phyloP scores from a whole-genome alignment of 2,797 vertebrate genomes.

The Pseudocheirus occidentalis region DNA sequence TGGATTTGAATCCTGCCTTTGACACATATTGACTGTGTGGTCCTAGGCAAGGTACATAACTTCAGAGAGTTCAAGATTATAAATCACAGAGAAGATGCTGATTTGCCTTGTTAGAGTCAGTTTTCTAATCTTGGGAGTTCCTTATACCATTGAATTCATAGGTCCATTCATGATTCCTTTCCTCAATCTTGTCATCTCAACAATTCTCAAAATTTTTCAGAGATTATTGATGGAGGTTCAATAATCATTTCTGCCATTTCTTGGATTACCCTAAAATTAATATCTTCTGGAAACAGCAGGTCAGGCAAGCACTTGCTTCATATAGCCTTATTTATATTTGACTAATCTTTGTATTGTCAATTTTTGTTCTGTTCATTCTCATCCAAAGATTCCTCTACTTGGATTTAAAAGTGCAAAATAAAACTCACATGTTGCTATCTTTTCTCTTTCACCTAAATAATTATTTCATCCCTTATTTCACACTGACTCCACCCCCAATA shows the following conservation, averaged over 20 bases:
- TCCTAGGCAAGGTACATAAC: neutral
- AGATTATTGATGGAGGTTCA: neutral
- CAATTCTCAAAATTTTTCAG: neutral
- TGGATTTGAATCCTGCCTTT: fast-evolving
- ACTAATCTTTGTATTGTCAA: neutral
- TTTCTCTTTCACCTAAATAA: neutral
- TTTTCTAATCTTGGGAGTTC: neutral
- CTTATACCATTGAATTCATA: neutral
- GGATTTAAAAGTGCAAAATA: neutral
- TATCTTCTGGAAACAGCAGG: no score
- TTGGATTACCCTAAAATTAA: neutral
- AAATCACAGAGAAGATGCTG: neutral
- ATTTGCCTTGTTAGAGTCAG: neutral
- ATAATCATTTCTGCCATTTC: neutral
- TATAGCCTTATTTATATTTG: neutral
- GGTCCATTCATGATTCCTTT: neutral
- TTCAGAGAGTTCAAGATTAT: neutral
- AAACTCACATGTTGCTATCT: neutral
- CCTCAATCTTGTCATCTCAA: neutral
- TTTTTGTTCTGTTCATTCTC: neutral
- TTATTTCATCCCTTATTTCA: neutral
- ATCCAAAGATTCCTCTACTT: neutral
- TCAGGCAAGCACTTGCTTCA: neutral
- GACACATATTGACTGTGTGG: neutral
- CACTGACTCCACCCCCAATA: neutral